Evolutionary conservation across 2,113 vertebrate genomes (phyloP).

Genomic region (Pagrus major): DNA sequence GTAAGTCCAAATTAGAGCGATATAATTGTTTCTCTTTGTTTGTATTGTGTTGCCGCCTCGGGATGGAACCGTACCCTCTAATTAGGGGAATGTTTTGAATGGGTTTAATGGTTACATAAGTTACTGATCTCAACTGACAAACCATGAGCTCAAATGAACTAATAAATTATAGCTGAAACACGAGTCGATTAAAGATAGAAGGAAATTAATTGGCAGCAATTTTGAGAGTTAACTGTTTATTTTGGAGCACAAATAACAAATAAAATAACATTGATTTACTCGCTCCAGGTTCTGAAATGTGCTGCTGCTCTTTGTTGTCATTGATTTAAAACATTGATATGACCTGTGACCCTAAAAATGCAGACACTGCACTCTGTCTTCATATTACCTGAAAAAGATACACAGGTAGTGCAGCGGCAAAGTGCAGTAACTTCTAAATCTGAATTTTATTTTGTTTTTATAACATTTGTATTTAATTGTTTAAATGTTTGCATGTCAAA

Average conservation of each 20-base stretch:
- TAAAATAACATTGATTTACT: not conserved
- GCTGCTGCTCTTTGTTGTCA: not conserved
- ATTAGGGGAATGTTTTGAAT: slow-evolving; percentile 11
- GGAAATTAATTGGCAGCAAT: not conserved
- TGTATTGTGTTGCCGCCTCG: not conserved
- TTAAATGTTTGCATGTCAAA: no score
- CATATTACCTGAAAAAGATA: no score
- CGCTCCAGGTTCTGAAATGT: not conserved
- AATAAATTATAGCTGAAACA: not conserved
- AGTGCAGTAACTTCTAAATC: no score
- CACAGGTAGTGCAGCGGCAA: no score
- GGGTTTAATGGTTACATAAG: not conserved
- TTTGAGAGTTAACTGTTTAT: not conserved
- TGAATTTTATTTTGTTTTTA: no score
- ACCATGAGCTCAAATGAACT: not conserved
- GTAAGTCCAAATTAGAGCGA: not conserved
- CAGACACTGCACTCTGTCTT: no score
- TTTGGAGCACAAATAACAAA: not conserved
- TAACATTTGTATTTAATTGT: no score
- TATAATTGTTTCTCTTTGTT: not conserved
- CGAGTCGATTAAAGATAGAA: not conserved
- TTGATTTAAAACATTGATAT: not conserved
- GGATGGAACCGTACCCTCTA: not conserved
- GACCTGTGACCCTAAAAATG: no score
- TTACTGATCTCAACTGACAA: not conserved